Base-by-base conservation (phyloP, 1,140 invertebrate species). In the Lerema accius region DNA sequence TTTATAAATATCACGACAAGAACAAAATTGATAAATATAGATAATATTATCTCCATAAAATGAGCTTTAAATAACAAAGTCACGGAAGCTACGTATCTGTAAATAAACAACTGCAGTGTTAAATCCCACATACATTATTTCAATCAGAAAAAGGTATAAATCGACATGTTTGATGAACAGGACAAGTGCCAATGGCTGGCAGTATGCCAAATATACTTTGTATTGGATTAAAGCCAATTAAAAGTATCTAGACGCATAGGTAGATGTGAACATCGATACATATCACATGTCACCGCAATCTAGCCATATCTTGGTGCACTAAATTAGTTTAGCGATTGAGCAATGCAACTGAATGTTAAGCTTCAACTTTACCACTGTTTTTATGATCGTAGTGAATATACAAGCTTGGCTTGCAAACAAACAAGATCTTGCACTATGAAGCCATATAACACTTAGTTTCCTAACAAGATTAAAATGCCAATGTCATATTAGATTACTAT, bases 211-310 rank as follows among this genome's bases (percentile, higher is more conserved):
- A 75, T 82, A 80, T 83, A 89, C 77, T 87, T 86, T 86, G 80
- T 86, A 86, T 89, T 89, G 87, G 87, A 90, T 90, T 87, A 86
- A 69, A 80, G 85, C 87, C 87, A 90, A 89, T 90, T 87, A 90
- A 90, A 88, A 87, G 79, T 71, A 78, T 70, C 69, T 75, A 76
- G 50, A 75, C 62, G 65, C 75, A 71, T 76, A 73, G 73, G 58
- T 74, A 69, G 58, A 69, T 61, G 62, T 71, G 67, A 70, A 68
- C 79, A 80, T 86, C 80, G 84, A 85, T 84, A 82, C 67, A 82
- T 82, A 78, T 83, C 65, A 65, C 71, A 69, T 77, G 73, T 74
- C 71, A 72, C 65, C 4, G 35, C 69, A 72, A 80, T 79, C 76
- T 82, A 74, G 61, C 26, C 51, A 73, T 65, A 81, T 82, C 73